A percentile compares a stretch with the other conserved stretches of the same genome.
These are phyloP conservation scores for Nematostella vectensis DNA, from an alignment of 92 coral and sea anemone genomes.

Conservation along the genomic window DNA sequence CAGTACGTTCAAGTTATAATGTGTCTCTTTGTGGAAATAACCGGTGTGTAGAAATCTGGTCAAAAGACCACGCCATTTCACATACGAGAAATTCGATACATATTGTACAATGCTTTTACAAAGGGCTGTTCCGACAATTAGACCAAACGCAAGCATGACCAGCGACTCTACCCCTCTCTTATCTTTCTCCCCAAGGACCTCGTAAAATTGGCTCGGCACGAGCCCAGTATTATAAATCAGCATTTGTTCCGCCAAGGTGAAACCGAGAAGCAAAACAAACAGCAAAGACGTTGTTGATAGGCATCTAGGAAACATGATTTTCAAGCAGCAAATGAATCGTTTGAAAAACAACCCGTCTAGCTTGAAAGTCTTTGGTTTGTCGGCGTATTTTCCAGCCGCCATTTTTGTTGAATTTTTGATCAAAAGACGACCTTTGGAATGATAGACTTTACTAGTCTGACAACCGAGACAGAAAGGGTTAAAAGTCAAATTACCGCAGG, in stretches of 20 bases:
- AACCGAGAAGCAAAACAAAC: slow-evolving; percentile 63
- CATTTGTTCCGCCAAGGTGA: slow-evolving; percentile 80
- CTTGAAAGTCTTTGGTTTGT: slow-evolving; percentile 24
- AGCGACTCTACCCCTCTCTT: slow-evolving; percentile 47
- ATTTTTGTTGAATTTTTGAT: background rate
- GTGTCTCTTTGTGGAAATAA: slow-evolving; percentile 60
- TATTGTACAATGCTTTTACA: slow-evolving; percentile 61
- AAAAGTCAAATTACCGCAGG: too few relatives aligned
- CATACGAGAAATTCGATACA: slow-evolving; percentile 63
- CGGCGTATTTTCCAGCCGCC: background rate
- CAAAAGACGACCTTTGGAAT: too few relatives aligned
- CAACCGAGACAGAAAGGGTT: too few relatives aligned
- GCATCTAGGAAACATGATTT: slow-evolving; percentile 69
- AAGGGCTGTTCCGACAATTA: slow-evolving; percentile 59
- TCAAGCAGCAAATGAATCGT: slow-evolving; percentile 65
- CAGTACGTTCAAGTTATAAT: slow-evolving; percentile 73
- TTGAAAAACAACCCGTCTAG: slow-evolving; percentile 72
- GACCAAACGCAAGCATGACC: slow-evolving; percentile 38
- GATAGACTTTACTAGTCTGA: too few relatives aligned
- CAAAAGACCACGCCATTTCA: slow-evolving; percentile 77
- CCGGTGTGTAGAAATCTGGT: slow-evolving; percentile 48
- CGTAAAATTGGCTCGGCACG: slow-evolving; percentile 82
- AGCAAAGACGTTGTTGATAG: slow-evolving; percentile 62
- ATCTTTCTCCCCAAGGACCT: slow-evolving; percentile 71
- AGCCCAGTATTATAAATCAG: slow-evolving; percentile 85